Percentiles rank a stretch among this genome's conserved stretches.
Evolutionary conservation across 2,113 vertebrate genomes (phyloP).

Genomic region (Megaceryle maxima): DNA sequence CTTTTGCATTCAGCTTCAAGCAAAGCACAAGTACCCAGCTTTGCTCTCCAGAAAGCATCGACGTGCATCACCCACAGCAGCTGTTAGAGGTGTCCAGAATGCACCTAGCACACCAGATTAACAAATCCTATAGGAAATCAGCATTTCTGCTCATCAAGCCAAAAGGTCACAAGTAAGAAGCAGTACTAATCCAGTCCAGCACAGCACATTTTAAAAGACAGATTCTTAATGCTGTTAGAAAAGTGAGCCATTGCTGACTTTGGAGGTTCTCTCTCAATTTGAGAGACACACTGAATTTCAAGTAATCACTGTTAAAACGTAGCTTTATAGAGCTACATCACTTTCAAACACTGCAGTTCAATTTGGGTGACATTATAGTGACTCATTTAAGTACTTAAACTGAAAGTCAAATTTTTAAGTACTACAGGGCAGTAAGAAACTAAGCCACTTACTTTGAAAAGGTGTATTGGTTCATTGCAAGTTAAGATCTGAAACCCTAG

Average conservation of each 20-base stretch:
- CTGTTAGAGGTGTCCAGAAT: not conserved
- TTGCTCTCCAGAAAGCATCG: not conserved
- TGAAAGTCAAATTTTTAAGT: not conserved
- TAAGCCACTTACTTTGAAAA: conserved; percentile 84
- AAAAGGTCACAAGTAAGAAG: not conserved
- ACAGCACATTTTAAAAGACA: not conserved
- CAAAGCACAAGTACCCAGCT: not conserved
- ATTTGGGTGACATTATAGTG: not conserved
- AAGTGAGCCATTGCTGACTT: not conserved
- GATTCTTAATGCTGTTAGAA: not conserved
- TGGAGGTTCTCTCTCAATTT: not conserved
- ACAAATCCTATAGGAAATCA: not conserved
- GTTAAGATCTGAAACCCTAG: conserved; percentile 86
- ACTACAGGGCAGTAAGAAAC: not conserved
- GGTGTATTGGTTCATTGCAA: conserved; percentile 78
- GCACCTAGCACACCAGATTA: not conserved
- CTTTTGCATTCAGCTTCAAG: not conserved
- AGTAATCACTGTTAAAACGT: not conserved
- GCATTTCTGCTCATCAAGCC: not conserved
- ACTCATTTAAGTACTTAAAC: not conserved
- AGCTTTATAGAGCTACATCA: not conserved
- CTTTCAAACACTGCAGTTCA: not conserved
- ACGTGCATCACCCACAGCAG: not conserved
- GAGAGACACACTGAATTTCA: not conserved
- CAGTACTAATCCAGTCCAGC: not conserved